These are phyloP conservation scores for Apamea anceps DNA, from an alignment of 2,888 invertebrate genomes.

Conservation along the genomic window DNA sequence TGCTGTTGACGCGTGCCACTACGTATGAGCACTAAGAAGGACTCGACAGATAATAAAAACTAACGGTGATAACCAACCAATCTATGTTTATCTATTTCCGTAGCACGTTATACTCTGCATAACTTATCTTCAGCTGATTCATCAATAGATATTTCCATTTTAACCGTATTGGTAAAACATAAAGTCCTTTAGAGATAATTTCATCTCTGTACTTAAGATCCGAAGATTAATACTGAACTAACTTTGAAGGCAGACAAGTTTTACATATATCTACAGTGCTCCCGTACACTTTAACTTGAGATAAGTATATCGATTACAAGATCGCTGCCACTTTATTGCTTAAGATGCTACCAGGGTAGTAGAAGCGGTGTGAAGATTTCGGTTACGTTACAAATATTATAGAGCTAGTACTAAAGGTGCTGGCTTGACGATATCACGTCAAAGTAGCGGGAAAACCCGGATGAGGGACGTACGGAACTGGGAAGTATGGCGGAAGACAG, in stretches of 20 bases:
- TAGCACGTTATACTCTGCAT: not conserved
- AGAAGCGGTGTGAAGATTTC: not conserved
- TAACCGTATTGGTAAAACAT: constrained; percentile 15
- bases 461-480: too few relatives aligned
- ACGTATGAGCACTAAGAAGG: not conserved
- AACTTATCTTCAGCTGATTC: not conserved
- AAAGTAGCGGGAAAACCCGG: too few relatives aligned
- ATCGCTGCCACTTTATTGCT: constrained; percentile 41
- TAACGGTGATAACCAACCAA: not conserved
- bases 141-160: constrained; percentile 23
- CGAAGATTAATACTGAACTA: constrained; percentile 20
- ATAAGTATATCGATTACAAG: constrained; percentile 58
- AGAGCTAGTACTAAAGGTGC: not conserved
- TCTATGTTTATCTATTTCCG: not conserved
- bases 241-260: constrained; percentile 48
- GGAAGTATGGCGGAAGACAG: too few relatives aligned
- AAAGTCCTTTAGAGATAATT: constrained; percentile 11
- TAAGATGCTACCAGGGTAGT: not conserved
- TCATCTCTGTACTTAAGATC: constrained; percentile 7
- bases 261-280: constrained; percentile 36
- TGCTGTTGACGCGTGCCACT: not conserved
- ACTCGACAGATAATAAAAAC: not conserved
- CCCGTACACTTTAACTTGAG: constrained; percentile 40
- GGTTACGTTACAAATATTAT: not conserved
- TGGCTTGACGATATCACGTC: too few relatives aligned